phyloP scores from a whole-genome alignment of 2,797 vertebrate species.

The Numenius phaeopus region DNA sequence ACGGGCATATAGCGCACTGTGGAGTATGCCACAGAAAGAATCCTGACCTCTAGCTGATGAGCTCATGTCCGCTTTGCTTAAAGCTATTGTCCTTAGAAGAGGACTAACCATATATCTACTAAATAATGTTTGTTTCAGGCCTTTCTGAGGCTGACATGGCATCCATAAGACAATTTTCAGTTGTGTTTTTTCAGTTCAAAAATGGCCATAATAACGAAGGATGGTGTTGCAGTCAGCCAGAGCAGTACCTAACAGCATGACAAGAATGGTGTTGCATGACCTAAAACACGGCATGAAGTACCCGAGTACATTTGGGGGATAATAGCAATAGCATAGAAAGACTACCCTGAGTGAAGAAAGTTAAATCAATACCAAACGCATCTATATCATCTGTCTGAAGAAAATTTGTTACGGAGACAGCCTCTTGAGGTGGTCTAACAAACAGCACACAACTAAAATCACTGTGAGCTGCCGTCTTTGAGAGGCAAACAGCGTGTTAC shows the following conservation, averaged over 20 bases:
- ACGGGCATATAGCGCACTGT: neutral
- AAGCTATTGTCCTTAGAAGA: neutral
- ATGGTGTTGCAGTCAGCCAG: neutral
- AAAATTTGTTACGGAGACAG: neutral
- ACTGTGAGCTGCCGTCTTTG: neutral
- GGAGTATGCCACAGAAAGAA: neutral
- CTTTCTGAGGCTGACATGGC: neutral
- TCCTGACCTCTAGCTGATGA: neutral
- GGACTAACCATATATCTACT: neutral
- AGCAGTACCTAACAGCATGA: neutral
- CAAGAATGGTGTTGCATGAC: neutral
- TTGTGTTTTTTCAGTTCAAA: neutral
- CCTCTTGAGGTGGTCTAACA: neutral
- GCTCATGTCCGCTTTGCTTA: neutral
- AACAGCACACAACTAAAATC: neutral
- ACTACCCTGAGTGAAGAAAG: neutral
- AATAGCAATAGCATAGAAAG: neutral
- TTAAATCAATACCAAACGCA: neutral
- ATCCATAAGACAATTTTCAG: neutral
- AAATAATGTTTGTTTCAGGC: neutral
- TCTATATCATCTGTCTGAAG: neutral
- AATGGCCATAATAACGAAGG: neutral
- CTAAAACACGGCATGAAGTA: neutral
- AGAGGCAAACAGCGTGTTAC: neutral
- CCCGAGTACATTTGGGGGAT: neutral